A percentile compares a stretch with the other conserved stretches of the same genome.
phyloP scores from a whole-genome alignment of 2,888 invertebrate genomes.

The Trichogramma evanescens region DNA sequence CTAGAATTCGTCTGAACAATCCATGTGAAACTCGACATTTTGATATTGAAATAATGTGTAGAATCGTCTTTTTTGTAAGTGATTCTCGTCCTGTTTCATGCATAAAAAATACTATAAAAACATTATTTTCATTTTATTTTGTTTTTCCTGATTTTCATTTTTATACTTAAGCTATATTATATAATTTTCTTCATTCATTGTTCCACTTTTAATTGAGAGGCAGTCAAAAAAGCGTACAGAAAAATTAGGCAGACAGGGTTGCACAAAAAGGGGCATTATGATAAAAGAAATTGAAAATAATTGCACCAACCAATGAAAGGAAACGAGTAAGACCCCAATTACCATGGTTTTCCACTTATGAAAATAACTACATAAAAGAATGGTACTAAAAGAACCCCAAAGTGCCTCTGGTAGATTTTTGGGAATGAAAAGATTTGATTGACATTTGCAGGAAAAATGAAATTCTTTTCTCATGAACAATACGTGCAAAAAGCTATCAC shows the following conservation, averaged over 20 bases:
- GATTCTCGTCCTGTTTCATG: slow-evolving; percentile 25
- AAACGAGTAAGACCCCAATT: slow-evolving; percentile 24
- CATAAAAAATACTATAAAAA: slow-evolving; percentile 17
- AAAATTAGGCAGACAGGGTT: slow-evolving; percentile 22
- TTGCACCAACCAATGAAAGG: slow-evolving; percentile 7
- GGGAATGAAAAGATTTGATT: slow-evolving; percentile 45
- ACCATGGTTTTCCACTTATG: slow-evolving; percentile 10
- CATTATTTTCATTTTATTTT: slow-evolving; percentile 22
- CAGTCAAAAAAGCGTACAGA: slow-evolving; percentile 18
- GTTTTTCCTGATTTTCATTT: slow-evolving; percentile 7
- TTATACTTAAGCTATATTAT: not conserved
- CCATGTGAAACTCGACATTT: slow-evolving; percentile 23
- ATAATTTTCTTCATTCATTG: not conserved
- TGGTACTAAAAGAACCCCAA: slow-evolving; percentile 47
- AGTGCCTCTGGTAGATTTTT: slow-evolving; percentile 49
- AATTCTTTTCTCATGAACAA: slow-evolving; percentile 14
- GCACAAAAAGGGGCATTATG: slow-evolving; percentile 5
- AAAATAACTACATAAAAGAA: slow-evolving; percentile 34
- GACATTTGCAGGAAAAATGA: slow-evolving; percentile 33
- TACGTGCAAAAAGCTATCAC: slow-evolving; percentile 21
- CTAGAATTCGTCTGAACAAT: slow-evolving; percentile 21
- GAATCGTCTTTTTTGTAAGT: slow-evolving; percentile 25
- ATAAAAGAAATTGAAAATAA: slow-evolving; percentile 1
- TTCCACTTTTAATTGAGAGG: not conserved
- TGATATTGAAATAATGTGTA: slow-evolving; percentile 10